These are phyloP conservation scores for Pemphigus obesinymphae DNA, from an alignment of 1,140 invertebrate species.

Conservation along the genomic window DNA sequence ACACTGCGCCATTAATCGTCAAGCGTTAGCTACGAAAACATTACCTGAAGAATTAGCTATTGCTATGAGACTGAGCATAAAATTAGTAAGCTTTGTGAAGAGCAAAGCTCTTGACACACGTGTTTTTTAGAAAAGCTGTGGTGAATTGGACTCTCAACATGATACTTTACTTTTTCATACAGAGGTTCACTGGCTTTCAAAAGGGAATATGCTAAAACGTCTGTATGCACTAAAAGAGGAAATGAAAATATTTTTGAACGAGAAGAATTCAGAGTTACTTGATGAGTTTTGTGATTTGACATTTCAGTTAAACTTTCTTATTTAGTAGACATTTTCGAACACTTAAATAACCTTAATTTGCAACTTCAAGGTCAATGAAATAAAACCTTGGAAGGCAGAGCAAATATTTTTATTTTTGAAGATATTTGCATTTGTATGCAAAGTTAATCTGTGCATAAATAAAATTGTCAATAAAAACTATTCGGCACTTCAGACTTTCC, in stretches of 20 bases:
- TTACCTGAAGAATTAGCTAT: slow-evolving; percentile 46
- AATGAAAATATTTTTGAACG: too few species aligned
- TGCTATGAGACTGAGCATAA: slow-evolving; percentile 46
- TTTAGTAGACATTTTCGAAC: slow-evolving; percentile 45
- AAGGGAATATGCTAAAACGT: too few species aligned
- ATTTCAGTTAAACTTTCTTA: slow-evolving; percentile 44
- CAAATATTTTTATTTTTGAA: slow-evolving; percentile 44
- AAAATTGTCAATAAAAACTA: too few species aligned
- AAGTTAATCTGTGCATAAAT: neutral
- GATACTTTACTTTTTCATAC: too few species aligned
- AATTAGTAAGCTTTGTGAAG: neutral
- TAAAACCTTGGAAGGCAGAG: slow-evolving; percentile 42
- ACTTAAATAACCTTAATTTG: too few species aligned
- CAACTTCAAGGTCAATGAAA: slow-evolving; percentile 42
- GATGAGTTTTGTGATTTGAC: too few species aligned
- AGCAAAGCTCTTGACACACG: neutral
- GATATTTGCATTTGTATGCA: slow-evolving; percentile 43
- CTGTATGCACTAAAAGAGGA: neutral
- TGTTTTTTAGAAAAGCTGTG: neutral
- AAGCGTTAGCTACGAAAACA: slow-evolving; percentile 45
- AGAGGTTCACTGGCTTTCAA: too few species aligned
- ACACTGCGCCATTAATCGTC: too few species aligned
- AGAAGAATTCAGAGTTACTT: too few species aligned
- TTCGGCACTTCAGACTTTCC: too few species aligned
- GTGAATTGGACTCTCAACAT: neutral